Conservation (phyloP, 2,888 invertebrate genomes). For the Ichneumoninae sp. region DNA sequence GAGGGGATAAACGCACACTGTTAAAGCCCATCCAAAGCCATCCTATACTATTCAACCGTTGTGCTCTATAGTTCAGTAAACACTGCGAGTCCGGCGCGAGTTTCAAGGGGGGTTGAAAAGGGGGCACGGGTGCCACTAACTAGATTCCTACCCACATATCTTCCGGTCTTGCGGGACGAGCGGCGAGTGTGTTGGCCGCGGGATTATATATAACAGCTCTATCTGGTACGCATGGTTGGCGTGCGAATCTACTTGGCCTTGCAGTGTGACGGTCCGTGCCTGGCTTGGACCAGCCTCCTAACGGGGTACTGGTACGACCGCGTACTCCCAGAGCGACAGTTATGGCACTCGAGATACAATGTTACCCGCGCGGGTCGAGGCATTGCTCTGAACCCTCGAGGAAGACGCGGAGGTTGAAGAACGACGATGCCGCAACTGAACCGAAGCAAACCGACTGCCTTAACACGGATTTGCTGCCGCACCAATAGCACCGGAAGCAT, state of each 20-base stretch:
- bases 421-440: conserved; percentile 61
- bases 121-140: conserved; percentile 75
- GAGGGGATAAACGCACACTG: conserved; percentile 42
- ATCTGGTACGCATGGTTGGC: conserved; percentile 74
- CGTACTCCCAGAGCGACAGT: conserved; percentile 71
- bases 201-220: conserved; percentile 73
- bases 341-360: conserved; percentile 73
- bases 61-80: conserved; percentile 44
- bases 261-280: conserved; percentile 68
- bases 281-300: conserved; percentile 51
- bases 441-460: conserved; percentile 70
- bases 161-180: conserved; percentile 61
- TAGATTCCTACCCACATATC: conserved; percentile 77
- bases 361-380: conserved; percentile 61
- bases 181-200: conserved; percentile 60
- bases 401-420: conserved; percentile 58
- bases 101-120: conserved; percentile 62
- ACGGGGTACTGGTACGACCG: conserved; percentile 56
- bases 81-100: conserved; percentile 40
- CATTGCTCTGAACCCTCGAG: conserved; percentile 52
- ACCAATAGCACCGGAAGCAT: conserved; percentile 26
- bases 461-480: conserved; percentile 75
- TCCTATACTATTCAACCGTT: conserved; percentile 20
- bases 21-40: conserved; percentile 31
- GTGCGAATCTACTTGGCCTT: conserved; percentile 74